A percentile compares a stretch with the other conserved stretches of the same genome.
Conservation (phyloP, 1,140 invertebrate species). For the Asobara japonica region DNA sequence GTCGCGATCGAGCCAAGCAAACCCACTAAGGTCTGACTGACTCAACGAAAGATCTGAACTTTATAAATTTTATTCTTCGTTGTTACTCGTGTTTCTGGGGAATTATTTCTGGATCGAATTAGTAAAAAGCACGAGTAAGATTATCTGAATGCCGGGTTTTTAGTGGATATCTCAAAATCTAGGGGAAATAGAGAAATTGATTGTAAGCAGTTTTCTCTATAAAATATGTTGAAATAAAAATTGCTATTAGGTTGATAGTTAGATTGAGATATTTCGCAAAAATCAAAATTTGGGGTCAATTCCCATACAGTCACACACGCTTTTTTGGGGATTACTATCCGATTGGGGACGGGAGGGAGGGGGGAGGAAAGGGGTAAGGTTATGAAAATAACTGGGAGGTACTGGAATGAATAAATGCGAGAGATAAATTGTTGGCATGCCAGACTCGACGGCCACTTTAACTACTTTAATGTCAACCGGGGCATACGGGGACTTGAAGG, state of each 20-base stretch:
- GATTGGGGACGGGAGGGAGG: not conserved
- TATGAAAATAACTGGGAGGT: too few species aligned
- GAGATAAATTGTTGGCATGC: not conserved
- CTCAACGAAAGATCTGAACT: not conserved
- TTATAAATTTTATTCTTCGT: not conserved
- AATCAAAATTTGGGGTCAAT: too few species aligned
- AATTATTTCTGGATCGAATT: not conserved
- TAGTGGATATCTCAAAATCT: too few species aligned
- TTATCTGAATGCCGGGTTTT: not conserved
- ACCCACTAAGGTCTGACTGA: slow-evolving; percentile 32
- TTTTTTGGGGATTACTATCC: too few species aligned
- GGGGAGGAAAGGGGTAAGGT: too few species aligned
- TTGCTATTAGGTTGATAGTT: too few species aligned
- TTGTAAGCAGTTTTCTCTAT: too few species aligned
- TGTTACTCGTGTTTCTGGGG: slow-evolving; percentile 5
- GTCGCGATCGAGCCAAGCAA: not conserved
- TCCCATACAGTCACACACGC: too few species aligned
- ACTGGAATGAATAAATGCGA: not conserved
- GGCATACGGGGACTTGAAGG: not conserved
- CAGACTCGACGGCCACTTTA: not conserved
- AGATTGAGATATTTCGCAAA: too few species aligned
- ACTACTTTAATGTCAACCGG: not conserved
- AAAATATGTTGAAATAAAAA: too few species aligned
- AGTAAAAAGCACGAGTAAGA: not conserved
- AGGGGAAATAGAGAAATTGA: too few species aligned